Evolutionary conservation across 2,888 invertebrate species (phyloP).

Genomic region (Xylota sylvarum): DNA sequence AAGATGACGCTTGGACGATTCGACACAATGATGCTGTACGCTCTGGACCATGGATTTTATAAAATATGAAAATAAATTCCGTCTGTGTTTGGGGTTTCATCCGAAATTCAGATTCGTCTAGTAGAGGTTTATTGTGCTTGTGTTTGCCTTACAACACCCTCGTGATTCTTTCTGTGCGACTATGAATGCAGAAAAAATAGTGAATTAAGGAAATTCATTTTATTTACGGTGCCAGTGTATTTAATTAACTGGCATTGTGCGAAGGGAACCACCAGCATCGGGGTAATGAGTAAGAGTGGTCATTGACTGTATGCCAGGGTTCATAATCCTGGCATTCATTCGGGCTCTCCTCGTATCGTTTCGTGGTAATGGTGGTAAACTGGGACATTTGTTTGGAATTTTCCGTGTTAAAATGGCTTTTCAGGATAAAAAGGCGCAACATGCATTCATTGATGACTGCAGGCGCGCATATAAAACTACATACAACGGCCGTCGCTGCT

Average conservation of each 20-base stretch:
- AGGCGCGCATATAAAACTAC: conserved; percentile 2
- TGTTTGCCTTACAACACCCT: conserved; percentile 18
- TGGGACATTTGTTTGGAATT: conserved; percentile 38
- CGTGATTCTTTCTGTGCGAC: background rate
- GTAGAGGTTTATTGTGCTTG: background rate
- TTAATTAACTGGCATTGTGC: conserved; percentile 46
- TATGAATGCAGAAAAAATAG: conserved; percentile 5
- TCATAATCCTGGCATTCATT: conserved; percentile 21
- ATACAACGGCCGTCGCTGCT: conserved; percentile 11
- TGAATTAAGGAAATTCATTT: conserved; percentile 32
- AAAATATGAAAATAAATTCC: conserved; percentile 57
- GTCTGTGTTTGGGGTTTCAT: conserved; percentile 5
- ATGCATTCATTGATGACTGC: conserved; percentile 33
- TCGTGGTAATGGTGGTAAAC: conserved; percentile 7
- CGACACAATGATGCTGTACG: background rate
- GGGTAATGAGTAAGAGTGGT: conserved; percentile 50
- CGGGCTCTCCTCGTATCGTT: background rate
- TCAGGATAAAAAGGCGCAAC: conserved; percentile 4
- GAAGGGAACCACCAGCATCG: conserved; percentile 20
- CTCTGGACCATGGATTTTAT: background rate
- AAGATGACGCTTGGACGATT: background rate
- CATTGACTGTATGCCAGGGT: conserved; percentile 53
- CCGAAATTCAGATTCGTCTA: conserved; percentile 52
- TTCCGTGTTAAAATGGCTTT: conserved; percentile 16
- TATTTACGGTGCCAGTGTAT: conserved; percentile 39